phyloP scores from a whole-genome alignment of 2,888 invertebrate genomes.

The Adela reaumurella region DNA sequence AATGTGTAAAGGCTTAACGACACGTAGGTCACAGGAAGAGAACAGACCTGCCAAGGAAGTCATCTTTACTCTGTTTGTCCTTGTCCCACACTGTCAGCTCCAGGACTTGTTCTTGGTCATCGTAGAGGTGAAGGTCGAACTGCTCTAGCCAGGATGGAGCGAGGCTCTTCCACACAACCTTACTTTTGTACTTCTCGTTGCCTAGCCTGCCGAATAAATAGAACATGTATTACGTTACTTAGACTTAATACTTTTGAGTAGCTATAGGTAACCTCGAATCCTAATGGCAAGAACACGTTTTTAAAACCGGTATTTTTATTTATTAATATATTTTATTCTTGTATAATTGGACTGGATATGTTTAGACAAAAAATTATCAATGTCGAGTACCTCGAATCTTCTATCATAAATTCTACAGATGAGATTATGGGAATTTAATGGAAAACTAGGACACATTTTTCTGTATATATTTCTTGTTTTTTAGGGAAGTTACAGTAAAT shows the following conservation, averaged over 20 bases:
- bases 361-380: too few relatives aligned
- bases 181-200: conserved; percentile 96
- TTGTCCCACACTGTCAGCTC: conserved; percentile 92
- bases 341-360: too few relatives aligned
- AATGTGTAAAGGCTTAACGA: too few relatives aligned
- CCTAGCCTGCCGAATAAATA: conserved; percentile 67
- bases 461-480: too few relatives aligned
- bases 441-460: too few relatives aligned
- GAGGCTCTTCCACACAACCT: conserved; percentile 79
- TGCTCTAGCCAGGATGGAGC: conserved; percentile 95
- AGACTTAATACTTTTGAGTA: too few relatives aligned
- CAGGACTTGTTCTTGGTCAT: conserved; percentile 86
- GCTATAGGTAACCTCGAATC: too few relatives aligned
- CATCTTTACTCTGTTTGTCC: conserved; percentile 78
- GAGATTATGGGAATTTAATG: too few relatives aligned
- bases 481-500: too few relatives aligned
- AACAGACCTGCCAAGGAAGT: conserved; percentile 73
- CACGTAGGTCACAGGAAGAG: background rate
- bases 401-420: too few relatives aligned
- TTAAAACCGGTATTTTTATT: background rate
- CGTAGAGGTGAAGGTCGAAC: conserved; percentile 94
- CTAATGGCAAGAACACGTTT: background rate
- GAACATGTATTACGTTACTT: background rate
- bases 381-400: too few relatives aligned
- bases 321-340: too few relatives aligned